A percentile compares a stretch with the other conserved stretches of the same genome.
Conservation (phyloP, 2,797 vertebrate species). For the Mormyrus hasselquistii region DNA sequence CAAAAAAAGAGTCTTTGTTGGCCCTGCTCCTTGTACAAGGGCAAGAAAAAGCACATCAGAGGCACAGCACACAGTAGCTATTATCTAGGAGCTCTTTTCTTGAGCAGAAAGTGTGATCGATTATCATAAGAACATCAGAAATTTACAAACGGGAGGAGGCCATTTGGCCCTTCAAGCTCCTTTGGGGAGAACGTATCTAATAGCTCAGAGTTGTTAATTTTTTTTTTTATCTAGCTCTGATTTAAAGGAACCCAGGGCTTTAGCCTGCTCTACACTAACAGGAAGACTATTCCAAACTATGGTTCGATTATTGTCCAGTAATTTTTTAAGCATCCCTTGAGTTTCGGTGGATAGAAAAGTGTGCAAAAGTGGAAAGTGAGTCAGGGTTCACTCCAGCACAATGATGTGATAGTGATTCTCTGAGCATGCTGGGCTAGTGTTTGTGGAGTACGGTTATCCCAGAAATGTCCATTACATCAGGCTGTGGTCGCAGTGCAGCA, state of each 20-base stretch:
- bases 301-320: background rate
- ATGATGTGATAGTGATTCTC: background rate
- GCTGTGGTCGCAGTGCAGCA: background rate
- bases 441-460: background rate
- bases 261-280: background rate
- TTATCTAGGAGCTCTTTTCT: background rate
- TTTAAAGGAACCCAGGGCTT: background rate
- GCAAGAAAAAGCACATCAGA: background rate
- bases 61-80: background rate
- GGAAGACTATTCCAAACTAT: background rate
- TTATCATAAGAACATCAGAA: background rate
- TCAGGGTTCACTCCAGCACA: background rate
- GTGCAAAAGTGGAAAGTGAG: background rate
- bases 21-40: background rate
- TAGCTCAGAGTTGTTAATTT: background rate
- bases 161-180: background rate
- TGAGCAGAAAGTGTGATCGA: background rate
- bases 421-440: background rate
- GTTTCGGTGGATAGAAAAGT: background rate
- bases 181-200: background rate
- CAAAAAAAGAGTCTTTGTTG: background rate
- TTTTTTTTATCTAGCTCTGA: background rate
- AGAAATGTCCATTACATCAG: slow-evolving; percentile 3
- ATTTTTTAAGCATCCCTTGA: background rate
- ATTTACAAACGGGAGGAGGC: background rate